Percentiles rank a stretch among this genome's conserved stretches.
Evolutionary conservation across 2,113 vertebrate species (phyloP).

Genomic region (Pavo muticus): DNA sequence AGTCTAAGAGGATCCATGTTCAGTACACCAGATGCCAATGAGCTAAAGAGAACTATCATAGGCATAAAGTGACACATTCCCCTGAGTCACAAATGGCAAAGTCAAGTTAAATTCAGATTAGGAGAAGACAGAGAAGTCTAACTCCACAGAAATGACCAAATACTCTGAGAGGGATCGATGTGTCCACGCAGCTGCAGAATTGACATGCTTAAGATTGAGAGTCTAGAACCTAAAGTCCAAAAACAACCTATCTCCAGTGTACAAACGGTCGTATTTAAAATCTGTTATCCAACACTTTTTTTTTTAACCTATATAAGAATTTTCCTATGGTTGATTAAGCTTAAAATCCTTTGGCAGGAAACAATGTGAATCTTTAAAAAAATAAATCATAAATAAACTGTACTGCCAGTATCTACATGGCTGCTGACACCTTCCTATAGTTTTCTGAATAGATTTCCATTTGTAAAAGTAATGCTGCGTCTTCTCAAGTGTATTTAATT

Average conservation of each 20-base stretch:
- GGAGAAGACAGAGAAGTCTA: neutral
- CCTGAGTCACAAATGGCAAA: neutral
- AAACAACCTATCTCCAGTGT: neutral
- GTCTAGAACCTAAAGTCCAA: neutral
- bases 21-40: neutral
- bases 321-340: neutral
- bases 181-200: neutral
- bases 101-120: neutral
- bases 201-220: neutral
- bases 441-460: neutral
- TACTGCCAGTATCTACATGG: neutral
- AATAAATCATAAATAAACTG: neutral
- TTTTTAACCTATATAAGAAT: neutral
- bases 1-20: neutral
- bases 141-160: neutral
- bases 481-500: neutral
- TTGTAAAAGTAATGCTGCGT: neutral
- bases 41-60: neutral
- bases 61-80: neutral
- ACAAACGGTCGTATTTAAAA: neutral
- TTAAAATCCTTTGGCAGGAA: neutral
- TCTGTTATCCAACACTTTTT: neutral
- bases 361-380: neutral
- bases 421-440: neutral
- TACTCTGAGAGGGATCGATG: neutral